Conservation (phyloP, 2,888 invertebrate genomes). For the Antheraea assamensis region DNA sequence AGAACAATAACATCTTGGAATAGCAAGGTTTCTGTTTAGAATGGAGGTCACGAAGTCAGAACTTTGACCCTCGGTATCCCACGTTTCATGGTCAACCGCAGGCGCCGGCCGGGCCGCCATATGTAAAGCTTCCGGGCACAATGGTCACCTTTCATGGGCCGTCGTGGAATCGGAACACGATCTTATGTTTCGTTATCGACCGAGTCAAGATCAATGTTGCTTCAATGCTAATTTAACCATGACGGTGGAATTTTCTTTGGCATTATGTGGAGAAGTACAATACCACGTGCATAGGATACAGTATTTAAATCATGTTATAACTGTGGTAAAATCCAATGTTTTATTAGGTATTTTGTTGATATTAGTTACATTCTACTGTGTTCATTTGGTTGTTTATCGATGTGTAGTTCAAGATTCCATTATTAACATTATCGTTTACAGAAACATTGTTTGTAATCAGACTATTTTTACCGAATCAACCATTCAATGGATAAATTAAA, state of each 20-base stretch:
- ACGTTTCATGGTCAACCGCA: constrained; percentile 62
- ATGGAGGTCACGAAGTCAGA: constrained; percentile 66
- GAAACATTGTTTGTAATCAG: too few species aligned
- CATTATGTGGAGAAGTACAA: not conserved
- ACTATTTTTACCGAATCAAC: too few species aligned
- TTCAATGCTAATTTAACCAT: constrained; percentile 23
- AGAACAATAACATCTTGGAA: constrained; percentile 20
- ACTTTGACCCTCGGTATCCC: constrained; percentile 65
- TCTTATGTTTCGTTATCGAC: constrained; percentile 43
- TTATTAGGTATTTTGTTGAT: too few species aligned
- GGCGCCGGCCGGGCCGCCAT: constrained; percentile 62
- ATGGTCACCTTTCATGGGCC: constrained; percentile 58
- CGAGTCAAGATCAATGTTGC: constrained; percentile 60
- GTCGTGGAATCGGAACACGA: constrained; percentile 51
- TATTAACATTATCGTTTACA: too few species aligned
- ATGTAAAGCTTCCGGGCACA: constrained; percentile 56
- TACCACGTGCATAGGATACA: not conserved
- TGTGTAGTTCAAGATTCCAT: too few species aligned
- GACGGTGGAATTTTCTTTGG: not conserved
- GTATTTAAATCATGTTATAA: not conserved
- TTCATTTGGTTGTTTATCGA: too few species aligned
- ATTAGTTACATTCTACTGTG: too few species aligned
- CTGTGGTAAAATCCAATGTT: too few species aligned
- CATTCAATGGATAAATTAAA: too few species aligned
- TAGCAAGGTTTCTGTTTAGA: constrained; percentile 23